These are phyloP conservation scores for Aegithalos caudatus DNA, from an alignment of 2,113 vertebrate genomes.

Conservation along the genomic window DNA sequence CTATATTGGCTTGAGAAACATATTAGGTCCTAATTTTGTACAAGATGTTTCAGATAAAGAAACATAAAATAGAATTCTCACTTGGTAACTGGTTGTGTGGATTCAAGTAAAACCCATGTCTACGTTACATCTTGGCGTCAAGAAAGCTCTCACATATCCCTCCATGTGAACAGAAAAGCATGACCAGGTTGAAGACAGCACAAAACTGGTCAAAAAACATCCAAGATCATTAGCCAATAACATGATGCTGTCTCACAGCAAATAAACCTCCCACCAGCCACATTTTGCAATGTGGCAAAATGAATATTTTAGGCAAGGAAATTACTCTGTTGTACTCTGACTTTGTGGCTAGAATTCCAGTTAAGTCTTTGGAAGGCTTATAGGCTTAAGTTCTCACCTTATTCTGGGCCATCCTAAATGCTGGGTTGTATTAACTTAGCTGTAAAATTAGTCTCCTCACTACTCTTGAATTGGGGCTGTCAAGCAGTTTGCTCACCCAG, in stretches of 20 bases:
- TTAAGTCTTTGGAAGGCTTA: neutral
- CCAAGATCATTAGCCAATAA: neutral
- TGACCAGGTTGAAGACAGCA: neutral
- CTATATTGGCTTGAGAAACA: neutral
- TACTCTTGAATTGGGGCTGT: neutral
- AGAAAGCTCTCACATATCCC: neutral
- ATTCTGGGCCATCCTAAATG: neutral
- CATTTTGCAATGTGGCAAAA: neutral
- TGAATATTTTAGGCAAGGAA: neutral
- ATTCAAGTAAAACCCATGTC: neutral
- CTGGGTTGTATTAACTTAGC: neutral
- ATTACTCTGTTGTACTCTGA: neutral
- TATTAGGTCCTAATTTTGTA: neutral
- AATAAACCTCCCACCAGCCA: neutral
- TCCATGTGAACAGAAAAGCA: neutral
- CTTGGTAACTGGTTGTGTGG: neutral
- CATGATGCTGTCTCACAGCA: neutral
- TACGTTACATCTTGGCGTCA: neutral
- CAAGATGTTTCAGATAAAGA: neutral
- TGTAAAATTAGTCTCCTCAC: neutral
- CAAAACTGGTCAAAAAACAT: neutral
- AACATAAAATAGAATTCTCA: neutral
- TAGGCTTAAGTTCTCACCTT: neutral
- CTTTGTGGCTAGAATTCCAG: neutral
- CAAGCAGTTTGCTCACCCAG: neutral